Conservation (phyloP, 2,113 vertebrate species). For the Chaetorhynchus papuensis region DNA sequence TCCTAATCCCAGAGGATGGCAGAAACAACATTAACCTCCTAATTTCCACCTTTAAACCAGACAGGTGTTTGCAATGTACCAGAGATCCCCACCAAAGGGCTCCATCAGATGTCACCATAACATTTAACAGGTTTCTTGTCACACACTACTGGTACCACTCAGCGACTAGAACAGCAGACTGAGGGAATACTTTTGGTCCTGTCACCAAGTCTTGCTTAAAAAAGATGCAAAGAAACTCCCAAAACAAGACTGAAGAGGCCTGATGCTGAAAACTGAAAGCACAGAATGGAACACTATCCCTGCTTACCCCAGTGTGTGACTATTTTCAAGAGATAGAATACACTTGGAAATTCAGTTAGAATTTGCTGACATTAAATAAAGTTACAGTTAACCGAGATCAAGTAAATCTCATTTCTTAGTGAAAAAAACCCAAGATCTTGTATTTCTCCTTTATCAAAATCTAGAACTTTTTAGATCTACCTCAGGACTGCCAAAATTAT, state of each 20-base stretch:
- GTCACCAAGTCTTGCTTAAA: neutral
- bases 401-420: neutral
- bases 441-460: neutral
- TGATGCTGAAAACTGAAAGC: neutral
- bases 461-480: neutral
- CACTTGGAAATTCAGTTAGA: neutral
- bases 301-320: neutral
- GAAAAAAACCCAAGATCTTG: fast-evolving
- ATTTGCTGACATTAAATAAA: neutral
- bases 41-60: neutral
- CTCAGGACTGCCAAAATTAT: neutral
- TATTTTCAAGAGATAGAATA: neutral
- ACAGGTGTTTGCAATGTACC: neutral
- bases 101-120: neutral
- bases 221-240: neutral
- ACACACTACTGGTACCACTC: neutral
- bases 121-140: neutral
- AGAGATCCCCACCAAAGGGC: neutral
- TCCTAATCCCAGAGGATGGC: neutral
- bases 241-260: neutral
- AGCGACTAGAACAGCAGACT: neutral
- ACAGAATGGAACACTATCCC: neutral
- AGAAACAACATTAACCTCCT: neutral
- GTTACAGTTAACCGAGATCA: neutral
- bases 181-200: neutral